Conservation (phyloP, 2,888 invertebrate species). For the Coenonympha arcania region DNA sequence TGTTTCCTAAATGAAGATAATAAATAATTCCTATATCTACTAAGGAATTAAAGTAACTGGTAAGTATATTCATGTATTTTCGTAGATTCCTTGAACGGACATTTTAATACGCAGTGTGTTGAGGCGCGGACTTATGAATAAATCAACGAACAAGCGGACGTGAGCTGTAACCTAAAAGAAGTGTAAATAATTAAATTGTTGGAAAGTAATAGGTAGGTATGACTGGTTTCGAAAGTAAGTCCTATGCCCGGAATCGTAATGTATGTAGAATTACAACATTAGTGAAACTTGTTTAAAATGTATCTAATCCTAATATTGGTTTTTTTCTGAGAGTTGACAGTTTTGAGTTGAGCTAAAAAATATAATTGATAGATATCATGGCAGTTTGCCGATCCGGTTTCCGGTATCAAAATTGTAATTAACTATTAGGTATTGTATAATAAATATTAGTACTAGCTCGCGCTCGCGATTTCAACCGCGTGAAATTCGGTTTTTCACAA, state of each 20-base stretch:
- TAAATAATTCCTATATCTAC: too few relatives aligned
- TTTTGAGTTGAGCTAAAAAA: background rate
- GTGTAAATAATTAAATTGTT: constrained; percentile 22
- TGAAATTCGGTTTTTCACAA: too few relatives aligned
- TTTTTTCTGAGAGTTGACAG: background rate
- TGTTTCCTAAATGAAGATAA: too few relatives aligned
- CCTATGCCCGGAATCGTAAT: constrained; percentile 28
- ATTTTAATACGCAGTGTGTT: constrained; percentile 1
- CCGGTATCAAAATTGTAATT: too few relatives aligned
- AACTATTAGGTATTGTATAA: too few relatives aligned
- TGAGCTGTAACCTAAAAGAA: constrained; percentile 17
- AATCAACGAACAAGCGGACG: constrained; percentile 20
- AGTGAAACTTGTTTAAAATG: constrained; percentile 16
- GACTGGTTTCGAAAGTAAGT: constrained; percentile 31
- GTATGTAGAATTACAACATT: constrained; percentile 8
- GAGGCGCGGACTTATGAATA: constrained; percentile 15
- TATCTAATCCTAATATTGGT: background rate
- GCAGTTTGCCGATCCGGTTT: too few relatives aligned
- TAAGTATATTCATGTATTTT: too few relatives aligned
- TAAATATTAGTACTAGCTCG: too few relatives aligned
- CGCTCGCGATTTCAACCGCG: too few relatives aligned
- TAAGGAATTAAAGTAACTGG: too few relatives aligned
- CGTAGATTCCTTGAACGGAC: too few relatives aligned
- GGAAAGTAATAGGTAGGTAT: constrained; percentile 33
- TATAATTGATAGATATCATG: too few relatives aligned